Evolutionary conservation across 2,113 vertebrate species (phyloP).

Genomic region (Salvelinus alpinus): DNA sequence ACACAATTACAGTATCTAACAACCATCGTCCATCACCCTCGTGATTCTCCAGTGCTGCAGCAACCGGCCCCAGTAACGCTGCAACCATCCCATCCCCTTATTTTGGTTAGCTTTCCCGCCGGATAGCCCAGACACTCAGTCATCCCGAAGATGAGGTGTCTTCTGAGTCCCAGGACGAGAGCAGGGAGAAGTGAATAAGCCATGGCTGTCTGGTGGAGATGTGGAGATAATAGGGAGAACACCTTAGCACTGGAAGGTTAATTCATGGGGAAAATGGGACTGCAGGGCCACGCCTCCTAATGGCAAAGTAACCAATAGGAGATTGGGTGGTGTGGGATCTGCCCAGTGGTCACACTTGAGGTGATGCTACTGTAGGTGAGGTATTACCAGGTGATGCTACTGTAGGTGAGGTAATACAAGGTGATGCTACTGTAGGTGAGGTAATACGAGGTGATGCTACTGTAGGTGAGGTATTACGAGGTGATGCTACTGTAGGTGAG

Average conservation of each 20-base stretch:
- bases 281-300: no score
- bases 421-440: no score
- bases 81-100: slow-evolving; percentile 58
- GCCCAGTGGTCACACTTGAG: no score
- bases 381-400: no score
- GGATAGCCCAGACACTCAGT: slow-evolving; percentile 71
- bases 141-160: slow-evolving; percentile 57
- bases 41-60: slow-evolving; percentile 42
- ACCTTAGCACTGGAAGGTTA: background rate
- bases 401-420: no score
- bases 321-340: no score
- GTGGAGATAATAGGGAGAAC: slow-evolving; percentile 20
- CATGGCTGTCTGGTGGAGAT: slow-evolving; percentile 46
- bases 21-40: slow-evolving; percentile 74
- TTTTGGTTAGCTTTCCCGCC: slow-evolving; percentile 65
- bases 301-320: no score
- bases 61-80: slow-evolving; percentile 17
- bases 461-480: no score
- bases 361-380: no score
- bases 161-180: background rate
- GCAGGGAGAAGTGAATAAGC: slow-evolving; percentile 39
- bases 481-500: no score
- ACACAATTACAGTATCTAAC: slow-evolving; percentile 77
- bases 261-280: background rate
- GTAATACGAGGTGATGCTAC: no score